Conservation (phyloP, 1,140 invertebrate genomes). For the Galleria mellonella region DNA sequence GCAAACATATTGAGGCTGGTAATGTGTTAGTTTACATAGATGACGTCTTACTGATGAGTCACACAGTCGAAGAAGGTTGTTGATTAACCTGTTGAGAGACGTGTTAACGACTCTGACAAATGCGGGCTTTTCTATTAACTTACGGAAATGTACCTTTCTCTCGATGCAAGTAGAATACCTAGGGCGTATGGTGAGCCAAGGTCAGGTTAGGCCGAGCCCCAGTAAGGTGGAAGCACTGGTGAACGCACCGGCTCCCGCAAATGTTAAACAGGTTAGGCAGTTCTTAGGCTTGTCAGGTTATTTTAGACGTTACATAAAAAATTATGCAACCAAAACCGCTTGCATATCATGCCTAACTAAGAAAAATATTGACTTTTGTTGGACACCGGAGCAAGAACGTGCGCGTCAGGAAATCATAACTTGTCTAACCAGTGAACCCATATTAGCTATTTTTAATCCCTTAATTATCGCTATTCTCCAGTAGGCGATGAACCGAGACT, state of each 20-base stretch:
- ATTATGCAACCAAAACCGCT: background rate
- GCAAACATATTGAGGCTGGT: background rate
- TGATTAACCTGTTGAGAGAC: background rate
- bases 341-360: background rate
- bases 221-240: conserved; percentile 34
- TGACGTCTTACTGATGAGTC: conserved; percentile 5
- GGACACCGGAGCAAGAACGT: background rate
- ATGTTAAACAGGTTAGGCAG: conserved; percentile 28
- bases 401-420: too few species aligned
- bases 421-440: too few species aligned
- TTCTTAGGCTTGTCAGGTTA: conserved; percentile 39
- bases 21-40: conserved; percentile 7
- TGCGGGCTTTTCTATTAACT: conserved; percentile 10
- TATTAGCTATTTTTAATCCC: conserved; percentile 7
- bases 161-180: conserved; percentile 20
- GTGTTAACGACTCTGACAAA: background rate
- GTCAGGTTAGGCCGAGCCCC: conserved; percentile 30
- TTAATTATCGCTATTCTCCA: conserved; percentile 5
- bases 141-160: conserved; percentile 7
- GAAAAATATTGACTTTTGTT: background rate
- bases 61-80: conserved; percentile 3
- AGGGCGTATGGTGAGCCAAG: conserved; percentile 15
- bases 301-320: conserved; percentile 31
- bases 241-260: conserved; percentile 33
- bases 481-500: conserved; percentile 3